A percentile compares a stretch with the other conserved stretches of the same genome.
Evolutionary conservation across 2,797 vertebrate genomes (phyloP).

Genomic region (Acestrorhynchus altus): DNA sequence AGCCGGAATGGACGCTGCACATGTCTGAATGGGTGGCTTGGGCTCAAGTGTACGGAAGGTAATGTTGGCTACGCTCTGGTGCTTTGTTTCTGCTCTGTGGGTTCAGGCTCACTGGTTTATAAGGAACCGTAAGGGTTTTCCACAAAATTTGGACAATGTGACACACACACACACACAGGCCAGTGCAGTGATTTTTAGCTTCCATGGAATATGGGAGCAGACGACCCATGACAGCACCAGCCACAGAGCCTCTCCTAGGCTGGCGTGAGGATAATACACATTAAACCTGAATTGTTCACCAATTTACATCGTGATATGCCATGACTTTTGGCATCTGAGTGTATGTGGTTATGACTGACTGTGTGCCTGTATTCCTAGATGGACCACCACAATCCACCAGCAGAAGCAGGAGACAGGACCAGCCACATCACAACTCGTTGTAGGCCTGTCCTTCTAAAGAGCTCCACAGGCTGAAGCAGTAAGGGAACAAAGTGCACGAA

Average conservation of each 20-base stretch:
- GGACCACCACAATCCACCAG: constrained; percentile 60
- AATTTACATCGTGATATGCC: no score
- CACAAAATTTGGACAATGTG: no score
- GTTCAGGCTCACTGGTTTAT: not conserved
- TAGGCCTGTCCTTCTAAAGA: constrained; percentile 51
- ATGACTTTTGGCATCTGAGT: no score
- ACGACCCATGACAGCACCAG: no score
- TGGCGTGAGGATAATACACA: no score
- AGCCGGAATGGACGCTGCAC: constrained; percentile 82
- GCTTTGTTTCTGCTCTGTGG: not conserved
- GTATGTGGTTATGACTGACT: constrained; percentile 3
- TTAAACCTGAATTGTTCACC: no score
- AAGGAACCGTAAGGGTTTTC: no score
- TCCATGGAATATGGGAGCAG: no score
- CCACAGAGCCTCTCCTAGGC: no score
- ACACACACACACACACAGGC: no score
- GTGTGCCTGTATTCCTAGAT: constrained; percentile 61
- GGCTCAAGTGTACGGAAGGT: constrained; percentile 88
- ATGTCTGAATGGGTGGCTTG: constrained; percentile 80
- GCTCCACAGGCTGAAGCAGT: not conserved
- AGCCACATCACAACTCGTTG: constrained; percentile 65
- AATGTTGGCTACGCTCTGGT: constrained; percentile 26
- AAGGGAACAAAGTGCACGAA: not conserved
- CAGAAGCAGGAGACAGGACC: constrained; percentile 51
- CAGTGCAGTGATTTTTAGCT: no score